Evolutionary conservation across 2,113 vertebrate genomes (phyloP).

Genomic region (Pardalotus punctatus): DNA sequence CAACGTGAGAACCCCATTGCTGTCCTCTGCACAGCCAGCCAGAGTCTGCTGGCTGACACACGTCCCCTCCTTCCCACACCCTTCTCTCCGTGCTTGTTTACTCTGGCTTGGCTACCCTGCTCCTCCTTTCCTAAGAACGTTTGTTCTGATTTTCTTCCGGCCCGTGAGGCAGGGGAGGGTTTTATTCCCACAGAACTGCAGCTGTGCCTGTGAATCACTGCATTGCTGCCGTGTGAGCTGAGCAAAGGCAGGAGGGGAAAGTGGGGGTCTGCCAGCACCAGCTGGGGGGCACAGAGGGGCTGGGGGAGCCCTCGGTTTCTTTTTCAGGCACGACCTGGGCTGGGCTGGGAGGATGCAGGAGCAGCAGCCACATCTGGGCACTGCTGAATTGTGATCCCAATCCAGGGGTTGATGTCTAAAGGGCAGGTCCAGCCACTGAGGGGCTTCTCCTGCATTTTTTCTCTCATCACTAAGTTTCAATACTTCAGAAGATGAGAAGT

Average conservation of each 20-base stretch:
- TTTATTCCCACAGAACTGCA: conserved; percentile 54
- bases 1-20: neutral
- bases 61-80: conserved; percentile 25
- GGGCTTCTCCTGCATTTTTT: neutral
- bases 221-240: neutral
- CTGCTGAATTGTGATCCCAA: neutral
- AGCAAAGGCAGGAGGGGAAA: neutral
- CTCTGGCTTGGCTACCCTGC: conserved; percentile 37
- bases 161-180: conserved; percentile 30
- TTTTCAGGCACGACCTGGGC: neutral
- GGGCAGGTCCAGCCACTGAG: neutral
- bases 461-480: neutral
- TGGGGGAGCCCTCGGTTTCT: neutral
- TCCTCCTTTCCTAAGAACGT: conserved; percentile 46
- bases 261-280: neutral
- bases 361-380: fast-evolving
- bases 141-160: conserved; percentile 59
- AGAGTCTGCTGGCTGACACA: neutral
- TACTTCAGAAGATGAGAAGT: neutral
- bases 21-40: neutral
- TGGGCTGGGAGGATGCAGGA: neutral
- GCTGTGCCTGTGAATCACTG: conserved; percentile 55
- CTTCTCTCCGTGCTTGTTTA: conserved; percentile 40
- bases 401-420: neutral
- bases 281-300: neutral